These are phyloP conservation scores for Apotomis capreana DNA, from an alignment of 2,888 invertebrate species.

Conservation along the genomic window DNA sequence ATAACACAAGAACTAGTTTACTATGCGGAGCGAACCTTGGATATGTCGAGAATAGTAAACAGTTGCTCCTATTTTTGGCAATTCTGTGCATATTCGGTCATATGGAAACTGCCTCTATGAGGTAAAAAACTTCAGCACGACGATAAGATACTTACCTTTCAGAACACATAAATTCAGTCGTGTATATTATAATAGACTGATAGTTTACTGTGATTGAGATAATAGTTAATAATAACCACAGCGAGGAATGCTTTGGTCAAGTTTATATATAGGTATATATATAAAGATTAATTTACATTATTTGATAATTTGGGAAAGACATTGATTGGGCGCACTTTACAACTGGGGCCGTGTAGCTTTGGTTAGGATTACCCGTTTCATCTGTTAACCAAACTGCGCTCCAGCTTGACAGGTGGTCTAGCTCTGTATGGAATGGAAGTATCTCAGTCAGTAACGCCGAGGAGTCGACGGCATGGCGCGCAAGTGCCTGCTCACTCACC, in stretches of 20 bases:
- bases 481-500: conserved; percentile 73
- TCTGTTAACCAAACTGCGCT: not conserved
- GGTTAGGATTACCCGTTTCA: not conserved
- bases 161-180: not conserved
- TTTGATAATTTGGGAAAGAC: too few species aligned
- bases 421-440: conserved; percentile 49
- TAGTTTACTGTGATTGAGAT: too few species aligned
- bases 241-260: too few species aligned
- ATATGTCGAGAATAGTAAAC: conserved; percentile 21
- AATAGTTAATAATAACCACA: too few species aligned
- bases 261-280: too few species aligned
- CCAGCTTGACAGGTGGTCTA: not conserved
- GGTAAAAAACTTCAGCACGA: too few species aligned
- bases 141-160: not conserved
- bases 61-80: conserved; percentile 14
- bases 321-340: too few species aligned
- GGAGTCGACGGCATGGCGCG: conserved; percentile 62
- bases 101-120: not conserved
- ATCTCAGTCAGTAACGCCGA: conserved; percentile 62
- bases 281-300: too few species aligned
- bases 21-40: conserved; percentile 18
- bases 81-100: not conserved
- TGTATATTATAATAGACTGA: too few species aligned
- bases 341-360: too few species aligned
- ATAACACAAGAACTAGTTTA: conserved; percentile 7